phyloP scores from a whole-genome alignment of 2,888 invertebrate species.

The Nymphalis c-album region DNA sequence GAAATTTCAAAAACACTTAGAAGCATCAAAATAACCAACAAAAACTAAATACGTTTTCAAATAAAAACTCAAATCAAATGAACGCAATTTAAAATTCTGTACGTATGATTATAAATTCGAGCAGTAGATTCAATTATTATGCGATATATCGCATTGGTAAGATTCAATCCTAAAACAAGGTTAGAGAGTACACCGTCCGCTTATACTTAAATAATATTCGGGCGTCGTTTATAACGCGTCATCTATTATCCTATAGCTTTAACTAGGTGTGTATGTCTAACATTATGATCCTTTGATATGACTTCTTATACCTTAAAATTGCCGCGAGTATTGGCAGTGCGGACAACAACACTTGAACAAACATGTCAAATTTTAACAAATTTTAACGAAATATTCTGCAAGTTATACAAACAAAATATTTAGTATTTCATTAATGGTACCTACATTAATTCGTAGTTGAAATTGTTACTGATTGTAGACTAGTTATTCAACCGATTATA shows the following conservation, averaged over 20 bases:
- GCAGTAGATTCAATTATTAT: too few species aligned
- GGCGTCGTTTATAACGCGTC: slow-evolving; percentile 4
- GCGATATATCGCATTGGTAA: not conserved
- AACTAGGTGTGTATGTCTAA: slow-evolving; percentile 6
- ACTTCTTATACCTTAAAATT: not conserved
- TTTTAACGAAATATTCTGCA: too few species aligned
- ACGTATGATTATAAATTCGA: too few species aligned
- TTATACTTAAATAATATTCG: not conserved
- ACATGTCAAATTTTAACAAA: too few species aligned
- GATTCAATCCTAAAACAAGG: not conserved
- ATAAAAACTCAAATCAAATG: too few species aligned
- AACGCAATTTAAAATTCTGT: too few species aligned
- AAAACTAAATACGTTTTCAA: not conserved
- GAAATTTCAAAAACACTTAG: too few species aligned
- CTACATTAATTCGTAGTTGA: too few species aligned
- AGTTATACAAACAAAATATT: too few species aligned
- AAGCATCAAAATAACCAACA: not conserved
- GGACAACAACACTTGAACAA: not conserved
- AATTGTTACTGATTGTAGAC: too few species aligned
- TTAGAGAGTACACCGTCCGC: slow-evolving; percentile 8
- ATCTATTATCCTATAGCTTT: slow-evolving; percentile 12
- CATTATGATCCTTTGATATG: slow-evolving; percentile 1
- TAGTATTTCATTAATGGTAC: too few species aligned
- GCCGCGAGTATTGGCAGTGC: not conserved
- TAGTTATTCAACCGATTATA: too few species aligned